Evolutionary conservation across 2,797 vertebrate genomes (phyloP).

Genomic region (Bradypodion pumilum): DNA sequence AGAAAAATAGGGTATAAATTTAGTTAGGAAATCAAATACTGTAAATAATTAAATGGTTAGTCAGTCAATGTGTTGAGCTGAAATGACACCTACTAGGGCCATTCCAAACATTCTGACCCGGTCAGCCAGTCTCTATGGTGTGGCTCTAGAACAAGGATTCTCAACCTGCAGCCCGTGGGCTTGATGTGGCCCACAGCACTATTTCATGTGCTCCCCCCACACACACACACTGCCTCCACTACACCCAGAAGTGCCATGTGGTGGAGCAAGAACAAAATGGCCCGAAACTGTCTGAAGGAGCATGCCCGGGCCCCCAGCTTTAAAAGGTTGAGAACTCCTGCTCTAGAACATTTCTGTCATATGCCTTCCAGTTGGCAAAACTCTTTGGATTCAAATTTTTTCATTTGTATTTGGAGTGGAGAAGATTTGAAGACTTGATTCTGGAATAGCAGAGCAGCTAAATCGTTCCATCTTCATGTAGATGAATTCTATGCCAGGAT

Average conservation of each 20-base stretch:
- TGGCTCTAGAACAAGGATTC: too few species aligned
- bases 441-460: neutral
- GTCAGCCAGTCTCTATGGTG: neutral
- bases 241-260: too few species aligned
- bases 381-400: neutral
- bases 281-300: too few species aligned
- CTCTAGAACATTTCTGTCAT: neutral
- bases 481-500: neutral
- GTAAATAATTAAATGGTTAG: neutral
- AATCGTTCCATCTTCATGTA: neutral
- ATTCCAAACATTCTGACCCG: neutral
- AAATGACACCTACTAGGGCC: neutral
- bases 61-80: neutral
- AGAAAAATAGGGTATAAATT: too few species aligned
- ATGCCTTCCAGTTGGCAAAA: neutral
- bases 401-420: constrained; percentile 23
- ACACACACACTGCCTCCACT: too few species aligned
- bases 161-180: too few species aligned
- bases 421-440: neutral
- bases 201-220: too few species aligned
- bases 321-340: too few species aligned
- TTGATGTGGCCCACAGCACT: too few species aligned
- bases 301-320: too few species aligned
- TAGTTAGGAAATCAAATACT: neutral
- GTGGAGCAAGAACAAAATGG: too few species aligned